Base-by-base conservation (phyloP, 2,888 invertebrate species). In the Cerceris rybyensis region DNA sequence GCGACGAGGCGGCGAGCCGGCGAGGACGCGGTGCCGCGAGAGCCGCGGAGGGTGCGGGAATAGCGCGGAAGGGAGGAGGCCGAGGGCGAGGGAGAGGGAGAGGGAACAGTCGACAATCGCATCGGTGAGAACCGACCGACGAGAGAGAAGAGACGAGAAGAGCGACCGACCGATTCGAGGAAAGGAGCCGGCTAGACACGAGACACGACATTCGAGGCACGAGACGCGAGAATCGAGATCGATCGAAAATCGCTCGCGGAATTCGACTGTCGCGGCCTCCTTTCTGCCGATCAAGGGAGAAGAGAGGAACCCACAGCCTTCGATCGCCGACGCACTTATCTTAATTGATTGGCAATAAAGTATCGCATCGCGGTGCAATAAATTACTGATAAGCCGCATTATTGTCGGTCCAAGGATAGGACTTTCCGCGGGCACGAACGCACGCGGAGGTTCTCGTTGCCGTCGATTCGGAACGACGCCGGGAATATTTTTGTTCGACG, bases 381-480 rank as follows among this genome's bases (percentile, higher is more conserved):
- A 83, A 82, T 82, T 79, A 80, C 79, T 77, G 83, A 78, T 82
- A 82, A 82, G 75, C 64, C 67, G 64, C 70, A 60, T 67, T 82
- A 76, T 72, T 70, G 71, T 78, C 73, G 77, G 58, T 9, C 72
- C 79, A 77, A 81, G 77, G 73, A 75, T 79, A 76, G 78, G 77
- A 80, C 28, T 52, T 52, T 50, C 28, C 28, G 28, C 28, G 28
- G 28, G 28, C 39, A 52, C 64, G 52, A 46, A 42, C 52, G 64
- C 57, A 54, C 57, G 52, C 67, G 67, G 14, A 11, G 8, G 28
- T 13, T 63, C 61, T 6, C 59, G 49, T 63, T 65, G 65, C 70
- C 69, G 58, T 73, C 57, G 60, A 43, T 68, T 61, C 59, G 70
- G 61, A 46, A 41, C 54, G 60, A 63, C 43, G 43, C 41, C 60